A percentile compares a stretch with the other conserved stretches of the same genome.
Evolutionary conservation across 2,888 invertebrate species (phyloP).

Genomic region (Dasypolia templi): DNA sequence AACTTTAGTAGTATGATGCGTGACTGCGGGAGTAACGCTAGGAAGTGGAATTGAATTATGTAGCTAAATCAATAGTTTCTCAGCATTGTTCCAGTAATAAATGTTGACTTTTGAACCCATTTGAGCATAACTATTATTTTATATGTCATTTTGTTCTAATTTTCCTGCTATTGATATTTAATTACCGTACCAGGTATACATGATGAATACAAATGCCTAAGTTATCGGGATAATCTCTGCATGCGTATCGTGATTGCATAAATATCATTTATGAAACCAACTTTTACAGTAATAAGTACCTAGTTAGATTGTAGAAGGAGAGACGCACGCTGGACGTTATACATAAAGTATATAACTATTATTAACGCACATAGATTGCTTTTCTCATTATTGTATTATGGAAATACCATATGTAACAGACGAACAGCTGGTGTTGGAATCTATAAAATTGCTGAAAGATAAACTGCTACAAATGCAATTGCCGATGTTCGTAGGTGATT

Average conservation of each 20-base stretch:
- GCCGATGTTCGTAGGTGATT: conserved; percentile 50
- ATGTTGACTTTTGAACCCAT: conserved; percentile 56
- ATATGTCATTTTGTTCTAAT: conserved; percentile 26
- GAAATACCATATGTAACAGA: conserved; percentile 38
- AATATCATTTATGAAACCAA: conserved; percentile 48
- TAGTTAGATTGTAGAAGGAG: conserved; percentile 27
- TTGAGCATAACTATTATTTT: conserved; percentile 23
- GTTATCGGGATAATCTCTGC: conserved; percentile 51
- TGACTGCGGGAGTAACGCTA: conserved; percentile 64
- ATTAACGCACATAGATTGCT: conserved; percentile 35
- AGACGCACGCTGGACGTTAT: conserved; percentile 33
- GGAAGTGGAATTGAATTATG: conserved; percentile 65
- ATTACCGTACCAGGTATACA: conserved; percentile 13
- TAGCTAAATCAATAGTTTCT: conserved; percentile 57
- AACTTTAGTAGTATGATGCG: conserved; percentile 69
- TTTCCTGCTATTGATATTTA: conserved; percentile 30
- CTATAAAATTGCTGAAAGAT: conserved; percentile 22
- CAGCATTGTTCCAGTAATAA: conserved; percentile 57
- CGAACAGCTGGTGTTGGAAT: conserved; percentile 21
- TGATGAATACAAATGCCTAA: conserved; percentile 42
- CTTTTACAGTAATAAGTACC: conserved; percentile 58
- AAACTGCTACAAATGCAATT: conserved; percentile 44
- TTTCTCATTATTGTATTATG: conserved; percentile 48
- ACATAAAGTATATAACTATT: conserved; percentile 40
- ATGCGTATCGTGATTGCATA: conserved; percentile 41